Base-by-base conservation (phyloP, 2,888 invertebrate genomes). In the Cephus runcator region DNA sequence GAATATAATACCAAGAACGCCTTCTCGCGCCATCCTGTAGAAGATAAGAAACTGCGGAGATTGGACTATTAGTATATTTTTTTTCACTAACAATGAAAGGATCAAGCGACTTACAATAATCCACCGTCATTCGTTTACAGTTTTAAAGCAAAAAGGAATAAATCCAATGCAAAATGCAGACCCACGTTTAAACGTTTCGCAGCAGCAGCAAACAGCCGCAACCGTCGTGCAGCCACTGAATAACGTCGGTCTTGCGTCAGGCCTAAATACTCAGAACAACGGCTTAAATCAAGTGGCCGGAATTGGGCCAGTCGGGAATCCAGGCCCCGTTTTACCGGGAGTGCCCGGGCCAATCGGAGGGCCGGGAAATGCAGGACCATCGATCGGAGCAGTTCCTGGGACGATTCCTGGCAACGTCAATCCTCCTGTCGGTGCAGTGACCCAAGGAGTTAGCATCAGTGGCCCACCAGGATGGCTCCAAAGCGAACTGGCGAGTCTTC, bases 71-170 rank as follows among this genome's bases (percentile, higher is more conserved):
- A 85, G 83, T 83, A 86, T 86, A 85, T 69, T 33, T 69, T 87
- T 83, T 86, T 84, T 85, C 85, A 86, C 85, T 88, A 85, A 83
- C 82, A 69, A 77, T 76, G 75, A 76, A 73, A 34, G 82, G 73
- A 69, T 77, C 78, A 87, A 85, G 85, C 86, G 84, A 83, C 85
- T 88, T 84, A 86, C 88, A 89, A 88, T 90, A 89, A 89, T 89
- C 84, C 87, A 88, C 88, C 88, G 87, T 89, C 88, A 88, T 90
- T 90, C 90, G 93, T 94, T 94, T 94, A 92, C 93, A 96, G 96
- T 95, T 94, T 94, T 95, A 93, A 96, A 96, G 93, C 95, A 95
- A 93, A 95, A 93, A 92, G 92, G 92, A 88, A 92, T 92, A 90
- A 92, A 89, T 92, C 90, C 89, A 92, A 92, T 91, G 91, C 89